These are phyloP conservation scores for Tupiocoris notatus DNA, from an alignment of 2,888 invertebrate genomes.

Conservation along the genomic window DNA sequence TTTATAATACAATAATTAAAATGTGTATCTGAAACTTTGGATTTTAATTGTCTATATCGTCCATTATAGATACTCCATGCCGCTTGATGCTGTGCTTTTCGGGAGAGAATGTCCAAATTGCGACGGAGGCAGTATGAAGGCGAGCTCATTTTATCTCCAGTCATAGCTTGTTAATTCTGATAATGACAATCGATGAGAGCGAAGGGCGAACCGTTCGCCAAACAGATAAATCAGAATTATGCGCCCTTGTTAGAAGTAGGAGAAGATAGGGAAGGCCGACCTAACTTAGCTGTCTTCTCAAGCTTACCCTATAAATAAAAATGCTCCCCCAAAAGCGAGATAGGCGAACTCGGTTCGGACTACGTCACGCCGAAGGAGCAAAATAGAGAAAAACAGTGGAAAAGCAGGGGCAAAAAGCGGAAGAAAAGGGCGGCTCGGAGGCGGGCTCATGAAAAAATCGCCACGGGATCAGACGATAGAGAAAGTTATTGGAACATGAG, in stretches of 20 bases:
- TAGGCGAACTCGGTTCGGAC: neutral
- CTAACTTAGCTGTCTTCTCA: neutral
- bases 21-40: no score
- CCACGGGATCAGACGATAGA: neutral
- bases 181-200: conserved; percentile 23
- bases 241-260: neutral
- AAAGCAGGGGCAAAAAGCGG: neutral
- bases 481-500: conserved; percentile 9
- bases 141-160: neutral
- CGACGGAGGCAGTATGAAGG: no score
- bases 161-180: conserved; percentile 25
- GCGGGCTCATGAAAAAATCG: conserved; percentile 3
- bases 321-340: neutral
- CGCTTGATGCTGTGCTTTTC: no score
- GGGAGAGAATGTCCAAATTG: no score
- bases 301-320: conserved; percentile 5
- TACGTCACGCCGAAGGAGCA: neutral
- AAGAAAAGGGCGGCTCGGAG: neutral
- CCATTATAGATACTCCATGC: no score
- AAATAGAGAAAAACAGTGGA: neutral
- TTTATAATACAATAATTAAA: no score
- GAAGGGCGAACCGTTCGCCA: conserved; percentile 4
- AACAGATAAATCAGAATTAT: conserved; percentile 20
- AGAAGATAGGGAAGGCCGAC: neutral
- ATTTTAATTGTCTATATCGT: no score